Evolutionary conservation across 2,113 vertebrate genomes (phyloP), one percentile per base, ranked within the genome.

Genomic region (Nicator chloris): DNA sequence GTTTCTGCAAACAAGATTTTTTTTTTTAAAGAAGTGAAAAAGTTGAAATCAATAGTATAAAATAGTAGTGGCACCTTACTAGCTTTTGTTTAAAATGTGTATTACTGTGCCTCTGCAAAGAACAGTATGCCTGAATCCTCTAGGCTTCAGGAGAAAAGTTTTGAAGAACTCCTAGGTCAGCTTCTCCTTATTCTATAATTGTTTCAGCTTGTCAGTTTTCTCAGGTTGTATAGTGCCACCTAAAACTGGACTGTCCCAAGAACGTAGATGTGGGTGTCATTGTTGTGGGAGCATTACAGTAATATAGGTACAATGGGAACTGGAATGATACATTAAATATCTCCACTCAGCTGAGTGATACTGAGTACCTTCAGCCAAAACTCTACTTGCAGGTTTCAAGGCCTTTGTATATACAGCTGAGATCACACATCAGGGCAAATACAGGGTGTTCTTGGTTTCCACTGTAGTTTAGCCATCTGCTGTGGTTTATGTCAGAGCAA

Each of bases 241-340:
- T 51, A 35, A 82, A 78, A 76, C 16, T 70, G 51, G 51, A 54
- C 45, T 2, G 2, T 90, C 30, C 40, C 56, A 47, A 26, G 51
- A 57, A 23, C 5, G 15, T 4, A 9, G 2, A 3, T 51, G 17
- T 65, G 21, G 83, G 10, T 64, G 23, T 61, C 23, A 31, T n/a
- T 47, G 35, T 77, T 59, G 15, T 7, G 42, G 44, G 27, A 68
- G 22, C 5, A 4, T 82, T 79, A 40, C 21, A 56, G 35, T 68
- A 28, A 39, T 44, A 9, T 2, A 68, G 30, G 15, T 22, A 4
- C 0, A 0, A 2, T 59, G 47, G 60, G 57, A 86, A 47, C 14
- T 63, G 51, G 23, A 73, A 37, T 49, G 18, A 53, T 72, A 27
- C 4, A 6, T 37, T 3, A 31, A 39, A 27, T 50, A 65, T 56